Evolutionary conservation across 2,797 vertebrate genomes (phyloP), one percentile per base, ranked within the genome.

Genomic region (Myiothlypis coronata): DNA sequence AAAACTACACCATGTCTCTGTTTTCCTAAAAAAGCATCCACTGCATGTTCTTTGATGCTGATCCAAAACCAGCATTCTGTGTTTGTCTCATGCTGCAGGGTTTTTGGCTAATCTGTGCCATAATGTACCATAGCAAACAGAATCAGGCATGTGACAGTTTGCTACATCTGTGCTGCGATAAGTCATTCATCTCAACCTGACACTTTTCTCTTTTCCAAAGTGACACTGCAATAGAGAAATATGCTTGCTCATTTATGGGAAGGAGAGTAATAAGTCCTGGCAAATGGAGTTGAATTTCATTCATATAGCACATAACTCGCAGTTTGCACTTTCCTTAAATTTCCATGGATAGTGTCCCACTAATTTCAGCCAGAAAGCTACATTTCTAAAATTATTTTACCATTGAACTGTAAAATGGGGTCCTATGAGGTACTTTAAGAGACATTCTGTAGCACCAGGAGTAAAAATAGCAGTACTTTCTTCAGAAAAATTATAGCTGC

Each of bases 401-500:
- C 28, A 63, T 23, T 94, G 69, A 92, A 67, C 83, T 76, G 46
- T 49, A 93, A 93, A 95, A 87, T 14, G 53, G 86, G 92, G 69
- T 90, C 90, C 91, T 95, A 26, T 0, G 4, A 83, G 68, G 91
- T 92, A 78, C 91, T 83, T 93, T 87, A 95, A 77, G 60, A 88
- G 82, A 85, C 32, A 52, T 95, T 95, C 94, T 96, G 94, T 96
- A 88, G 96, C 90, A 87, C 49, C 55, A 70, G 83, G 77, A 96
- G 75, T 96, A 94, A 96, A 93, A 96, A 95, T 80, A 97, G 96
- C 78, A 60, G 77, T 87, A 84, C 89, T 94, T 96, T 96, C 96
- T 96, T 93, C 94, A 72, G 92, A 96, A 91, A 97, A 97, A 97
- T 93, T 82, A 93, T 74, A 93, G 96, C 94, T 92, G 93, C 96